Evolutionary conservation across 37 sponge, comb jelly and placozoan species (phyloP).

Genomic region (Ephydatia muelleri): DNA sequence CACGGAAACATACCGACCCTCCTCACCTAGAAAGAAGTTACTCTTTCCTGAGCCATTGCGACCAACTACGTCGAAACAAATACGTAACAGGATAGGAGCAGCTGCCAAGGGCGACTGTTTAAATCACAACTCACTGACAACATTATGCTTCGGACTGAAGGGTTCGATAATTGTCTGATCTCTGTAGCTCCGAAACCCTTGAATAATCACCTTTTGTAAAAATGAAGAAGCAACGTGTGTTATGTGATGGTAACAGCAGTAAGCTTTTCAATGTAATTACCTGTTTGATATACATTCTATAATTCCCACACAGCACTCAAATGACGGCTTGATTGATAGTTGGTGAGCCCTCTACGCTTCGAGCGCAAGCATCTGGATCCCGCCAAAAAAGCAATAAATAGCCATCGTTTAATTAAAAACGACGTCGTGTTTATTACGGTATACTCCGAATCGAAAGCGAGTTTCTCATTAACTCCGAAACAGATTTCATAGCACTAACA

Average conservation of each 20-base stretch:
- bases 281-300: slow-evolving; percentile 60
- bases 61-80: slow-evolving; percentile 69
- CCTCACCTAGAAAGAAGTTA: slow-evolving; percentile 97
- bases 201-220: slow-evolving; percentile 85
- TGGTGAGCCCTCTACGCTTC: not conserved
- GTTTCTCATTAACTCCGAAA: too few relatives aligned
- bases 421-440: too few relatives aligned
- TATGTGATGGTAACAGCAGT: not conserved
- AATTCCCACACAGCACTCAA: too few relatives aligned
- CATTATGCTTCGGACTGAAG: slow-evolving; percentile 92
- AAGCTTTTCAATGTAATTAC: slow-evolving; percentile 7
- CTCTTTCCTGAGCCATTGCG: slow-evolving; percentile 99
- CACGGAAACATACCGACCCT: not conserved
- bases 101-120: not conserved
- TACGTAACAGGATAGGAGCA: not conserved
- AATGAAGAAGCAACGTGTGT: too few relatives aligned
- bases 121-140: slow-evolving; percentile 62
- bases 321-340: too few relatives aligned
- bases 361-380: slow-evolving; percentile 4
- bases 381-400: slow-evolving; percentile 30
- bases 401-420: slow-evolving; percentile 4
- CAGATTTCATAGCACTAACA: too few relatives aligned
- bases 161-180: slow-evolving; percentile 92
- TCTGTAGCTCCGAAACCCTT: slow-evolving; percentile 93
- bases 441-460: too few relatives aligned